Evolutionary conservation across 2,113 vertebrate species (phyloP), one percentile per base, ranked within the genome.

Genomic region (Cynocephalus volans): DNA sequence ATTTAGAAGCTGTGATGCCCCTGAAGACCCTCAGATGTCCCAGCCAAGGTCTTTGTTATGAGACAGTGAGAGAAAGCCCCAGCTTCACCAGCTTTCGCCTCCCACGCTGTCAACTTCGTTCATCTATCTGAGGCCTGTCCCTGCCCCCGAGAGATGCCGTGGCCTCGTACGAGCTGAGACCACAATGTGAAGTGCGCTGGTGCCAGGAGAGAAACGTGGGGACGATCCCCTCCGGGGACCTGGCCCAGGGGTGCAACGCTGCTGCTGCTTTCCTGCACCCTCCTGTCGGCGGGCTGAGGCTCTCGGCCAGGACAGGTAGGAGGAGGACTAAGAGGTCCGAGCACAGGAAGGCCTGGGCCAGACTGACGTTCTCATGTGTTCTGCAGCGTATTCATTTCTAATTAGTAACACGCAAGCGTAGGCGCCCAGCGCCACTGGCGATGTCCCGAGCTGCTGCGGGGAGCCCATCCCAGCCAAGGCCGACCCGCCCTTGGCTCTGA

Each of bases 361-460:
- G 33, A 54, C 9, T n/a, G 56, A 89, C 69, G n/a, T 62, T 62
- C 48, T 93, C 31, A 28, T 11, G n/a, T 31, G 70, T 86, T 41
- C 45, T n/a, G 73, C n/a, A 79, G 72, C 28, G 19, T 36, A 19
- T 54, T 98, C 90, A 93, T 88, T 97, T 98, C 96, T 98, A 98
- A 98, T 97, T 98, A 97, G 96, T 97, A 96, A 93, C 58, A 95
- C 77, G 88, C 54, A 80, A 72, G 88, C 84, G 88, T 67, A 89
- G 80, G 91, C 76, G 84, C n/a, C 73, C 90, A 94, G 62, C 95
- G 75, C 69, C 95, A 90, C 87, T 79, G 70, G 50, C 88, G 79
- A 89, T 36, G 75, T 97, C 93, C 96, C 64, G 41, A 41, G 73
- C 50, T 58, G 45, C 82, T 36, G 45, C 60, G 65, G 80, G 72